Conservation (phyloP, 2,888 invertebrate species). For the Chloroclystis v-ata region DNA sequence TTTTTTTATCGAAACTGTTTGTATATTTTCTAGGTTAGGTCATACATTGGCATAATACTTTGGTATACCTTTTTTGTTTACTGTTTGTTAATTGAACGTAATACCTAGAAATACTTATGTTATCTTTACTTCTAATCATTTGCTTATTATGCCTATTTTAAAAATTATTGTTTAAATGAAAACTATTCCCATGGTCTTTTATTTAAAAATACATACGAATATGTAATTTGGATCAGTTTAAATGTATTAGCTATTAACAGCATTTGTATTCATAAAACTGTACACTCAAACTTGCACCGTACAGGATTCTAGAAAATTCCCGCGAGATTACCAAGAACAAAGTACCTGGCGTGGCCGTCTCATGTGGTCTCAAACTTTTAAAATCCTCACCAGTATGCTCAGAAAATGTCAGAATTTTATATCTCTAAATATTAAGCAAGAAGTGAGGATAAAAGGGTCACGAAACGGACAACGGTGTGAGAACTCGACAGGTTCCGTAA, state of each 20-base stretch:
- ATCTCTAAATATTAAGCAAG: slow-evolving; percentile 28
- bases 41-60: too few species aligned
- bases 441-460: slow-evolving; percentile 37
- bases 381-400: background rate
- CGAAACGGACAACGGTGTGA: slow-evolving; percentile 42
- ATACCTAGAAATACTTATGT: too few species aligned
- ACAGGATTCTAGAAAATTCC: background rate
- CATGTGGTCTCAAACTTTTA: background rate
- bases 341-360: background rate
- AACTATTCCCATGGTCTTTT: too few species aligned
- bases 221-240: too few species aligned
- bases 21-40: background rate
- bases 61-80: too few species aligned
- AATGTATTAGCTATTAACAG: too few species aligned
- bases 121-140: too few species aligned
- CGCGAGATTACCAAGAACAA: background rate
- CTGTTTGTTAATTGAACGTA: too few species aligned
- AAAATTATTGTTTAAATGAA: too few species aligned
- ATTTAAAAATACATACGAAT: too few species aligned
- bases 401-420: slow-evolving; percentile 13
- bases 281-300: background rate
- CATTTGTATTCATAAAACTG: too few species aligned
- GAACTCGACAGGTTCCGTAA: slow-evolving; percentile 49
- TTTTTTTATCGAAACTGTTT: slow-evolving; percentile 7
- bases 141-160: too few species aligned